Evolutionary conservation across 2,888 invertebrate species (phyloP), one percentile per base, ranked within the genome.

Genomic region (Oxycera nigricornis): DNA sequence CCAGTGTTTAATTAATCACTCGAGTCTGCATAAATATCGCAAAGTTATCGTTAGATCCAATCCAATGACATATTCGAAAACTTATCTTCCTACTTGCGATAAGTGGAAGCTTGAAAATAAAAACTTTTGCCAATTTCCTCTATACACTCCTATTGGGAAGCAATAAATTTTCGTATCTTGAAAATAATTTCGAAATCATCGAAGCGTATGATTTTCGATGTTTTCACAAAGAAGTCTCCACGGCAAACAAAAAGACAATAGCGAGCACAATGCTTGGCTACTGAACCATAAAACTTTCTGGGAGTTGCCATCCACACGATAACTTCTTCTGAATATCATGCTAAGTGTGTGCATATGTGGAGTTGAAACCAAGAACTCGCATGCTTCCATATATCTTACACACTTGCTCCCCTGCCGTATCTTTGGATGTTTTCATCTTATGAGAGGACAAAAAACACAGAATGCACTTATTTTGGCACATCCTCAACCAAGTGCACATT

Each of bases 221-320:
- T 74, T 74, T 72, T 72, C 26, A 26, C 50, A 76, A 70, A 72
- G 46, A 72, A 55, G 61, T 52, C 67, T 28, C 65, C 46, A 31
- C 35, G 31, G 55, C 62, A 67, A 65, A 72, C 74, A 72, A 72
- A 74, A 50, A n/a, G 59, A 72, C 74, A 67, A 74, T 72, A 50
- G 30, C 28, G 65, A 72, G 35, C 73, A 55, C 73, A 74, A 72
- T 72, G 50, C 74, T 67, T 76, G 72, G 74, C 74, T 65, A 76
- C 52, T 74, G 76, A 76, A 72, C 76, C 74, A 76, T 76, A 76
- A 76, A 76, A 76, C 74, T 76, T 76, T 74, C 74, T 72, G 62
- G 75, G 75, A 74, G 57, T 65, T 72, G 26, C 35, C 41, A 22
- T 70, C 70, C 31, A 70, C 31, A 70, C 22, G 55, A 55, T 70